Evolutionary conservation across 2,888 invertebrate genomes (phyloP).

Genomic region (Heliconius aoede): DNA sequence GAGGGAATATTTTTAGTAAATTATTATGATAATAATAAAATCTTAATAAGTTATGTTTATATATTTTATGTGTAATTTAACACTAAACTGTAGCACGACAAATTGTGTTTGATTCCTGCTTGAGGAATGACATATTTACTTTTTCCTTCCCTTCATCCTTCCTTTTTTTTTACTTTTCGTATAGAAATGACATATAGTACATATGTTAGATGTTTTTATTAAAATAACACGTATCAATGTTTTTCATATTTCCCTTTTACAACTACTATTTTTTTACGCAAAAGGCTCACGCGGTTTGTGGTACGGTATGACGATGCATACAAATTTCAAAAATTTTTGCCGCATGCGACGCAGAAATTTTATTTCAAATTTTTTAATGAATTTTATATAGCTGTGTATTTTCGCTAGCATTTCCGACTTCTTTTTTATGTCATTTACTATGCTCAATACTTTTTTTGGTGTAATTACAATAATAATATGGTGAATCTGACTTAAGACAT

Average conservation of each 20-base stretch:
- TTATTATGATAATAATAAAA: too few species aligned
- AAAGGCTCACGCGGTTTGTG: constrained; percentile 26
- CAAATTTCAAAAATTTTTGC: constrained; percentile 29
- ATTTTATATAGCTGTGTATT: constrained; percentile 5
- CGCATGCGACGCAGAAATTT: constrained; percentile 28
- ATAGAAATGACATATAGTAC: too few species aligned
- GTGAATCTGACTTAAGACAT: not conserved
- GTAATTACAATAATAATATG: not conserved
- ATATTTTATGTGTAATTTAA: too few species aligned
- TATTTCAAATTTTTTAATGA: constrained; percentile 20
- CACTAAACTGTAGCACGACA: too few species aligned
- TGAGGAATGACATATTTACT: too few species aligned
- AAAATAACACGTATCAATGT: constrained; percentile 8
- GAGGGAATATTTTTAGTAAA: too few species aligned
- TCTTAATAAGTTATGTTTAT: too few species aligned
- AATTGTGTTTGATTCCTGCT: too few species aligned
- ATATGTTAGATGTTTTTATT: not conserved
- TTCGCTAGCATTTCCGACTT: not conserved
- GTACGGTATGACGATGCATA: constrained; percentile 27
- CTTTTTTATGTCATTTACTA: not conserved
- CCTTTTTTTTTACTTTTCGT: too few species aligned
- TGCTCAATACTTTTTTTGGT: not conserved
- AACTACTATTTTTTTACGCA: constrained; percentile 25
- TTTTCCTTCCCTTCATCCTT: too few species aligned
- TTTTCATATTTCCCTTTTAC: constrained; percentile 20